Conservation (phyloP, 2,113 vertebrate genomes). For the Toxostoma redivivum region DNA sequence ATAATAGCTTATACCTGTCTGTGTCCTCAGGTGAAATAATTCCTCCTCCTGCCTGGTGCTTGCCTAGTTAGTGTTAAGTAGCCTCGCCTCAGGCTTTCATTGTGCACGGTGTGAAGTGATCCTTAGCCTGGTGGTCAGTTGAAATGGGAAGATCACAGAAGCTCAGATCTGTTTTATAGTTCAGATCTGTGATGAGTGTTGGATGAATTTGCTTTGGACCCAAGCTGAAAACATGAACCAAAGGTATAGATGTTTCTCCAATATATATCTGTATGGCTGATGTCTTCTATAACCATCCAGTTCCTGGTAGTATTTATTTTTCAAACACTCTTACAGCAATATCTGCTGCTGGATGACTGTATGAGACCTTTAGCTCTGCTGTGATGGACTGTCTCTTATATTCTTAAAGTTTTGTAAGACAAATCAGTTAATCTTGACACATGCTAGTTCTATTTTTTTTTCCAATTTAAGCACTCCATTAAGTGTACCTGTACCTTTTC, state of each 20-base stretch:
- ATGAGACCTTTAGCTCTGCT: not conserved
- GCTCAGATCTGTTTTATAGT: not conserved
- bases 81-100: fast-evolving
- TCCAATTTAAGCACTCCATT: not conserved
- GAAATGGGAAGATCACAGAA: not conserved
- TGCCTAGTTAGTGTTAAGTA: not conserved
- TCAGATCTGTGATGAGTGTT: not conserved
- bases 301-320: not conserved
- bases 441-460: not conserved
- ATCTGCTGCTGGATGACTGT: not conserved
- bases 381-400: not conserved
- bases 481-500: not conserved
- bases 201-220: not conserved
- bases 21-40: not conserved
- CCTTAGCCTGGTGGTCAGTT: not conserved
- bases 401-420: not conserved
- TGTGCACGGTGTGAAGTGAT: not conserved
- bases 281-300: not conserved
- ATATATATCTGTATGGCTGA: not conserved
- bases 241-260: not conserved
- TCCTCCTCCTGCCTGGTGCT: not conserved
- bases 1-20: not conserved
- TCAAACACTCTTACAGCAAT: not conserved
- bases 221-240: not conserved
- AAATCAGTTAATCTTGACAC: not conserved